phyloP scores from a whole-genome alignment of 2,113 vertebrate genomes.

The Podarcis muralis region DNA sequence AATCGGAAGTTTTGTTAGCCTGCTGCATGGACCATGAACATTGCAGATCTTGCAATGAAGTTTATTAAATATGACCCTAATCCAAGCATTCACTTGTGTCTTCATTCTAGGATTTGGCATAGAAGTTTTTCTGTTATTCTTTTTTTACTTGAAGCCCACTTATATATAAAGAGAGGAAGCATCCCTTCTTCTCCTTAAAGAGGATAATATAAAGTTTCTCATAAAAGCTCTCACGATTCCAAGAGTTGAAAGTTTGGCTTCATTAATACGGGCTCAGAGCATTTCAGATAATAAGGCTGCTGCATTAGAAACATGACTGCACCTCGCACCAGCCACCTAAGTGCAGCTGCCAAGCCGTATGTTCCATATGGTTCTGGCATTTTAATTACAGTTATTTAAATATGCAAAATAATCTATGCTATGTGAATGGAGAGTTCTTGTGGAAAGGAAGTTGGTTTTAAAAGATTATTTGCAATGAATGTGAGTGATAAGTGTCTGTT shows the following conservation, averaged over 20 bases:
- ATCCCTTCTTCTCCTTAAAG: slow-evolving; percentile 35
- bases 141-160: slow-evolving; percentile 4
- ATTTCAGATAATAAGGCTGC: slow-evolving; percentile 14
- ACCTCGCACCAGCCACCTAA: slow-evolving; percentile 3
- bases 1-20: no score
- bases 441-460: slow-evolving; percentile 10
- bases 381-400: slow-evolving; percentile 24
- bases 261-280: slow-evolving; percentile 21
- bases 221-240: slow-evolving; percentile 16
- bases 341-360: slow-evolving; percentile 24
- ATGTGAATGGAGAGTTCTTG: slow-evolving; percentile 27
- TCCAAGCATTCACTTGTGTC: neutral
- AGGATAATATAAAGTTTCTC: slow-evolving; percentile 53
- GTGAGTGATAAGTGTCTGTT: neutral
- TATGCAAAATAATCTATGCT: slow-evolving; percentile 32
- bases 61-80: neutral
- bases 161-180: slow-evolving; percentile 35
- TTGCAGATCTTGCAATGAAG: neutral
- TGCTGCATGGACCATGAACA: neutral
- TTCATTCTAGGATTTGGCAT: neutral
- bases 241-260: slow-evolving; percentile 13
- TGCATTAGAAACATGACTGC: slow-evolving; percentile 13
- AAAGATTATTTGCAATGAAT: neutral
- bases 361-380: slow-evolving; percentile 21
- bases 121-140: neutral